Base-by-base conservation (phyloP, 2,888 invertebrate species). In the Nycteola revayana region DNA sequence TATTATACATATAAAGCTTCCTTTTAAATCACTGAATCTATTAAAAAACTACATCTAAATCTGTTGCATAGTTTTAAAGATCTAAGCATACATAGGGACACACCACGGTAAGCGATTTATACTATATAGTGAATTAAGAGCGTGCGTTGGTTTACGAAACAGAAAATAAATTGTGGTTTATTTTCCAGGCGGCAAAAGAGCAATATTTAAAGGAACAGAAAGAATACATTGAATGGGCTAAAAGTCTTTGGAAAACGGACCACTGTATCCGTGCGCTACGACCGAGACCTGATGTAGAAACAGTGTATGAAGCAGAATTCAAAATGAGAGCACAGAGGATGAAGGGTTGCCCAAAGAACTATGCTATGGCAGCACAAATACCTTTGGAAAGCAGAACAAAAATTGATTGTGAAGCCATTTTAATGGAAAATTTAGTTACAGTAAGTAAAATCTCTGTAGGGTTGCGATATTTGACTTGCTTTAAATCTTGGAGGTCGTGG, bases 191-290 rank as follows among this genome's bases (percentile, higher is more conserved):
- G 11, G 25, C 73, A 1, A 63, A 74, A 65, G 60, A 66, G 10
- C 36, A 30, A 8, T 87, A 86, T 34, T 38, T 56, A 22, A 64
- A 69, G 20, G 87, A 88, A 42, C 78, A 86, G 41, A 54, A 75
- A 32, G 84, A 81, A 27, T 88, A 55, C 42, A 53, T 55, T 42
- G 73, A 74, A 28, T 88, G 87, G 87, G 84, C 84, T 0, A 80
- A 74, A 39, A 32, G 52, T 0, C 34, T 74, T 0, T 88, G 87
- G 87, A 36, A 51, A 0, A 71, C 46, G 0, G 57, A 47, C 2
- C 77, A 84, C 17, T 82, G 79, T 27, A 56, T 73, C 1, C 53
- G 83, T 6, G 80, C 79, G 0, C 40, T 87, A 1, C 61, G 77
- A 0, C 83, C 85, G 0, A 80, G 76, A 22, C 80, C 78, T 0